A percentile compares a stretch with the other conserved stretches of the same genome.
Evolutionary conservation across 1,140 invertebrate species (phyloP).

Genomic region (Drosophila serrata): DNA sequence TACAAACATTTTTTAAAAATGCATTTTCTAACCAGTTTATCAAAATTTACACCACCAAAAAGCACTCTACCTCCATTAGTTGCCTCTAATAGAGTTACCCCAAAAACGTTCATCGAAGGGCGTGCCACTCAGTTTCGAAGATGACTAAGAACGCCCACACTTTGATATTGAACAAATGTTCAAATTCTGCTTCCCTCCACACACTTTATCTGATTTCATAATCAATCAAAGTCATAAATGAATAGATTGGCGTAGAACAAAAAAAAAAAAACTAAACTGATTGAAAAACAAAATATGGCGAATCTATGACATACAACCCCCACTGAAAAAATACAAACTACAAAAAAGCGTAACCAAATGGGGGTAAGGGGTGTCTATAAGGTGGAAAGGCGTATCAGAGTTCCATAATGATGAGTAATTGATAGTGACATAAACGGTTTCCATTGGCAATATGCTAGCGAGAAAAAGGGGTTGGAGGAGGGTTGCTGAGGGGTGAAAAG

Average conservation of each 20-base stretch:
- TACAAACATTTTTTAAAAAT: no score
- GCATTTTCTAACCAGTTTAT: background rate
- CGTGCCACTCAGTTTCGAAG: slow-evolving; percentile 19
- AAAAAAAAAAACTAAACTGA: slow-evolving; percentile 26
- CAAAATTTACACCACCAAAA: slow-evolving; percentile 1
- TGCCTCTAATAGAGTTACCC: slow-evolving; percentile 42
- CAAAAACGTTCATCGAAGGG: slow-evolving; percentile 11
- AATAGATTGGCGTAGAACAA: slow-evolving; percentile 56
- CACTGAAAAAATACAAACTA: no score
- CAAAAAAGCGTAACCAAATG: slow-evolving; percentile 48
- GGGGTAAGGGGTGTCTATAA: slow-evolving; percentile 15
- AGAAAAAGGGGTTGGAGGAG: slow-evolving; percentile 25
- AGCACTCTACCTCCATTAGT: slow-evolving; percentile 24
- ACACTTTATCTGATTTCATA: slow-evolving; percentile 68
- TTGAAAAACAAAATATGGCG: slow-evolving; percentile 20
- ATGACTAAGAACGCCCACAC: slow-evolving; percentile 63
- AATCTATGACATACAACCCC: no score
- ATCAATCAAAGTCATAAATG: slow-evolving; percentile 84
- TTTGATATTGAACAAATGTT: slow-evolving; percentile 65
- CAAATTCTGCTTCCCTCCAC: slow-evolving; percentile 40
- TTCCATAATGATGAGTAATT: slow-evolving; percentile 81
- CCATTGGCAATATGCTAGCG: slow-evolving; percentile 49
- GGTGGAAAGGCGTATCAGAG: slow-evolving; percentile 60
- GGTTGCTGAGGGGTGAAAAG: slow-evolving; percentile 37
- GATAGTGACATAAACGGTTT: slow-evolving; percentile 77